Evolutionary conservation across 2,888 invertebrate species (phyloP).

Genomic region (Calliopum simillimum): DNA sequence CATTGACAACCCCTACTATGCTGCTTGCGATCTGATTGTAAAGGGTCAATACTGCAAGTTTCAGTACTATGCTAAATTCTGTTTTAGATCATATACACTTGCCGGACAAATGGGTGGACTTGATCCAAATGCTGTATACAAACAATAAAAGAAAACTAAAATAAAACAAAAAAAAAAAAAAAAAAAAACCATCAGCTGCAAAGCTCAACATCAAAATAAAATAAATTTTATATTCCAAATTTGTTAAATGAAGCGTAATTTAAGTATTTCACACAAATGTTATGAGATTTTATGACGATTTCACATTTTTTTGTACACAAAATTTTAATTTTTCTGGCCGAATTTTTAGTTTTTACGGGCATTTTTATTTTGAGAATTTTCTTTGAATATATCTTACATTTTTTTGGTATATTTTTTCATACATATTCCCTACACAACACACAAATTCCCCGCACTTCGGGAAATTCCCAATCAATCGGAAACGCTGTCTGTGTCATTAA

Average conservation of each 20-base stretch:
- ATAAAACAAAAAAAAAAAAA: slow-evolving; percentile 42
- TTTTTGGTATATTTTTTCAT: too few species aligned
- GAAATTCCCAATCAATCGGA: too few species aligned
- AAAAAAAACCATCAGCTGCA: background rate
- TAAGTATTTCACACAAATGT: slow-evolving; percentile 12
- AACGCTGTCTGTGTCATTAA: too few species aligned
- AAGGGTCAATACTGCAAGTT: slow-evolving; percentile 85
- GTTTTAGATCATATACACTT: slow-evolving; percentile 91
- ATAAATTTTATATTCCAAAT: too few species aligned
- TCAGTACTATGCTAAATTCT: slow-evolving; percentile 91
- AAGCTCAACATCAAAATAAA: too few species aligned
- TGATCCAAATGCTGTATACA: slow-evolving; percentile 63
- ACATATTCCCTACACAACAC: too few species aligned
- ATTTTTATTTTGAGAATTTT: too few species aligned
- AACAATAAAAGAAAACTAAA: too few species aligned
- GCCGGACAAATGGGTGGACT: slow-evolving; percentile 76
- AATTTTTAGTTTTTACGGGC: background rate
- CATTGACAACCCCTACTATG: slow-evolving; percentile 88
- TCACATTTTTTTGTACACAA: too few species aligned
- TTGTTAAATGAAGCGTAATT: slow-evolving; percentile 6
- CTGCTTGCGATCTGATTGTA: slow-evolving; percentile 90
- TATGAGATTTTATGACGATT: background rate
- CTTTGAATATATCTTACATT: too few species aligned
- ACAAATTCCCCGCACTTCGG: too few species aligned
- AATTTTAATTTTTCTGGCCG: slow-evolving; percentile 7